These are phyloP conservation scores for Muschampia staudingeri DNA, from an alignment of 2,888 invertebrate species.

Conservation along the genomic window DNA sequence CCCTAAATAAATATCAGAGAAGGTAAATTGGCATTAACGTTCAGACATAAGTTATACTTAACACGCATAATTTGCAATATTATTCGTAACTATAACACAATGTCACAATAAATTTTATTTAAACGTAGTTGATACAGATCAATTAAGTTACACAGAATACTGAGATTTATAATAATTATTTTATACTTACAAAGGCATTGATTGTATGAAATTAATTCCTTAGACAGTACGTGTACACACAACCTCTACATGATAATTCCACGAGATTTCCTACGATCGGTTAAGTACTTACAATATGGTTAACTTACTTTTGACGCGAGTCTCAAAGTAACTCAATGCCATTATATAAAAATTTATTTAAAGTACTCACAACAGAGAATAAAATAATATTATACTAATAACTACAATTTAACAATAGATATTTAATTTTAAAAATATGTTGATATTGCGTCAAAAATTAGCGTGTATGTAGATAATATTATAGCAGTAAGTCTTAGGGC, in stretches of 20 bases:
- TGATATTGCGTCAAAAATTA: too few species aligned
- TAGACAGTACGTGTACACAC: background rate
- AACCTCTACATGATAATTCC: background rate
- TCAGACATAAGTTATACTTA: background rate
- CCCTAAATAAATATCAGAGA: background rate
- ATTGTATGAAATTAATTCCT: background rate
- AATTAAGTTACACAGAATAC: background rate
- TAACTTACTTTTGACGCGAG: background rate
- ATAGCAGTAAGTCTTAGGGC: too few species aligned
- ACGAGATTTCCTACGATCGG: background rate
- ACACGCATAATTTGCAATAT: background rate
- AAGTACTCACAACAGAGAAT: background rate
- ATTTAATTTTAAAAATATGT: background rate
- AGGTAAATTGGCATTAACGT: background rate
- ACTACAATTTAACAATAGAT: background rate
- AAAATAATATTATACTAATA: background rate
- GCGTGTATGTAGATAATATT: too few species aligned
- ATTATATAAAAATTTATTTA: background rate
- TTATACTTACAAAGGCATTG: constrained; percentile 6
- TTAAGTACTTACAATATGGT: background rate
- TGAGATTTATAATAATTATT: background rate
- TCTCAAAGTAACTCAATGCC: background rate
- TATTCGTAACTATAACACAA: background rate
- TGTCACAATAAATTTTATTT: background rate
- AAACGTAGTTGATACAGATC: background rate